phyloP scores from a whole-genome alignment of 1,140 invertebrate species.

The Gerris buenoi region DNA sequence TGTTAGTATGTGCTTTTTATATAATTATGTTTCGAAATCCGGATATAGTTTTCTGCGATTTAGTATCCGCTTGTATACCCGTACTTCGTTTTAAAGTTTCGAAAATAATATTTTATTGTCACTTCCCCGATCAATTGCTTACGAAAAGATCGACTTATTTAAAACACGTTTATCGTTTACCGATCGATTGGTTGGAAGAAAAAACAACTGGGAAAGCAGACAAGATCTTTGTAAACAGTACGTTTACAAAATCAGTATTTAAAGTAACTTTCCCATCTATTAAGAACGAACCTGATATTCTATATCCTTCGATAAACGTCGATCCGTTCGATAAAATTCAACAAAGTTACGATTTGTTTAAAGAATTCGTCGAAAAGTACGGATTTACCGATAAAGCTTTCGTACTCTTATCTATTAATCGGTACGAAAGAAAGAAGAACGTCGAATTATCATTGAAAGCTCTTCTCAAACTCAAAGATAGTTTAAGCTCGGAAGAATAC shows the following conservation, averaged over 20 bases:
- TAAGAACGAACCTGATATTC: slow-evolving; percentile 50
- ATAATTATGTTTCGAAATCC: slow-evolving; percentile 38
- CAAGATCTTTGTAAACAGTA: slow-evolving; percentile 85
- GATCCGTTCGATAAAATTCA: slow-evolving; percentile 46
- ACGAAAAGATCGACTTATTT: slow-evolving; percentile 45
- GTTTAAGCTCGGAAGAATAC: slow-evolving; percentile 38
- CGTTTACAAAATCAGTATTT: slow-evolving; percentile 76
- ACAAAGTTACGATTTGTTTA: neutral
- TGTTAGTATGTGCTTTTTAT: slow-evolving; percentile 67
- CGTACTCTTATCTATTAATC: slow-evolving; percentile 85
- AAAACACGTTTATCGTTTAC: slow-evolving; percentile 70
- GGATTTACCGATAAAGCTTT: slow-evolving; percentile 35
- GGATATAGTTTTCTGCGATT: slow-evolving; percentile 83
- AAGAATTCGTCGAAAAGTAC: slow-evolving; percentile 17
- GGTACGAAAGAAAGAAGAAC: slow-evolving; percentile 96
- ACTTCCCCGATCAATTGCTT: slow-evolving; percentile 90
- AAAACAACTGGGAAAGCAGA: slow-evolving; percentile 71
- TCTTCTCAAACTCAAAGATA: slow-evolving; percentile 47
- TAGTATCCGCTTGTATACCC: slow-evolving; percentile 74
- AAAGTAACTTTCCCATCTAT: slow-evolving; percentile 65
- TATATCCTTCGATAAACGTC: slow-evolving; percentile 89
- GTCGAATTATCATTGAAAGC: slow-evolving; percentile 67
- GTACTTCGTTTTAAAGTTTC: slow-evolving; percentile 51
- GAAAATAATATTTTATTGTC: slow-evolving; percentile 86
- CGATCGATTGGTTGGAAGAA: slow-evolving; percentile 86